Evolutionary conservation across 2,797 vertebrate genomes (phyloP).

Genomic region (Fringilla coelebs): DNA sequence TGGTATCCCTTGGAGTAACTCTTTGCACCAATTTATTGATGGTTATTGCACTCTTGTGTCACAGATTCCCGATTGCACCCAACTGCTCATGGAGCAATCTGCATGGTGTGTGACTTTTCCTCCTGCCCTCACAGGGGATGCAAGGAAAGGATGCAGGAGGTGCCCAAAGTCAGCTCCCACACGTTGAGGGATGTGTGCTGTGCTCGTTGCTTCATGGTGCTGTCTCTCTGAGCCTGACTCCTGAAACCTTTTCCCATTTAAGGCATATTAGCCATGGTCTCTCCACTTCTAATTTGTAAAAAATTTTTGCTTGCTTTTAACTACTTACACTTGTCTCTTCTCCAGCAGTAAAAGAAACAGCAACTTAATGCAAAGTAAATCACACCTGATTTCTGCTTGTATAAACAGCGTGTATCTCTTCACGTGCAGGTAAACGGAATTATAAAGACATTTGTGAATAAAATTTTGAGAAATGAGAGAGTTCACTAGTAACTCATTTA

Average conservation of each 20-base stretch:
- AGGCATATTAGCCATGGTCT: neutral
- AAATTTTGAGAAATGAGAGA: slow-evolving; percentile 53
- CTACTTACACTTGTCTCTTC: neutral
- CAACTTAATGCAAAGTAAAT: neutral
- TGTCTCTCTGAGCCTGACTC: neutral
- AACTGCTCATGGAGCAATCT: neutral
- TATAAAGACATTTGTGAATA: slow-evolving; percentile 51
- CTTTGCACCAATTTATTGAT: neutral
- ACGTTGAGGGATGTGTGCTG: accelerated
- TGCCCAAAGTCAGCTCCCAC: neutral
- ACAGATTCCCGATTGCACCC: neutral
- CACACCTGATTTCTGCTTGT: neutral
- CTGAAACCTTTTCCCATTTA: neutral
- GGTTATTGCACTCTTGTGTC: neutral
- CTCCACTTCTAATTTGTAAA: neutral
- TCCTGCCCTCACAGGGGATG: accelerated
- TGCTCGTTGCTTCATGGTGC: neutral
- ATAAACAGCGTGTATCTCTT: neutral
- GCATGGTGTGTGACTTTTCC: neutral
- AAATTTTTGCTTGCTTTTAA: neutral
- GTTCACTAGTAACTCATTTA: slow-evolving; percentile 58
- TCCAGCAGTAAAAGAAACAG: neutral
- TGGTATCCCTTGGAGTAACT: neutral
- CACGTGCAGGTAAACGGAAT: neutral
- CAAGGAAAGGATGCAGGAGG: neutral